A percentile compares a stretch with the other conserved stretches of the same genome.
These are phyloP conservation scores for Rhea americana DNA, from an alignment of 2,113 vertebrate genomes.

Conservation along the genomic window DNA sequence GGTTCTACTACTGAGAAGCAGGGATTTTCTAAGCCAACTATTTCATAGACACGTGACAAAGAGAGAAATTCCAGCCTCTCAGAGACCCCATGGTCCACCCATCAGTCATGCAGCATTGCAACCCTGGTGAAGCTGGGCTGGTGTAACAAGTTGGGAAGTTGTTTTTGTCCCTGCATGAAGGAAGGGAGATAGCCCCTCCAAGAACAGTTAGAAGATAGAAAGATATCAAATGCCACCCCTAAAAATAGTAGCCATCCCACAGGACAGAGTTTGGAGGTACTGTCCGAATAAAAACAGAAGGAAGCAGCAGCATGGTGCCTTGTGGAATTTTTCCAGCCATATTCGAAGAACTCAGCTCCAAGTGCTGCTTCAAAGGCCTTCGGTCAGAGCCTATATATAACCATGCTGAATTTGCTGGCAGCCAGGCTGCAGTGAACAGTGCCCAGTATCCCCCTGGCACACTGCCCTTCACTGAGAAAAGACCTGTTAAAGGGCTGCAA, in stretches of 20 bases:
- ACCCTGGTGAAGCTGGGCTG: background rate
- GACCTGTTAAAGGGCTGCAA: background rate
- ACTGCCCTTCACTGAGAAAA: background rate
- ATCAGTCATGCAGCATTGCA: background rate
- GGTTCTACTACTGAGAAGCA: background rate
- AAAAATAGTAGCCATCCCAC: constrained; percentile 50
- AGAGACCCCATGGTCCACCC: background rate
- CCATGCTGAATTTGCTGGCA: constrained; percentile 21
- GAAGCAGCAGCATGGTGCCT: constrained; percentile 40
- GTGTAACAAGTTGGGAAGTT: background rate
- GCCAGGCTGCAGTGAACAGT: background rate
- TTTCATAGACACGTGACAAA: background rate
- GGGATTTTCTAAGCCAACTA: background rate
- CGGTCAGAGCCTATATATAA: constrained; percentile 51
- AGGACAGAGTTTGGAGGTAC: constrained; percentile 4
- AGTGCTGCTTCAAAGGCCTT: constrained; percentile 41
- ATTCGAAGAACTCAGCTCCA: constrained; percentile 36
- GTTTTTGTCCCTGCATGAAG: background rate
- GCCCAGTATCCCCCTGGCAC: background rate
- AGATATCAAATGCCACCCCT: constrained; percentile 15
- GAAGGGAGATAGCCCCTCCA: background rate
- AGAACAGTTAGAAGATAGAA: constrained; percentile 18
- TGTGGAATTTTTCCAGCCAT: constrained; percentile 40
- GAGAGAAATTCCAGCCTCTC: background rate
- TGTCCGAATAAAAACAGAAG: constrained; percentile 28